Conservation (phyloP, 2,797 vertebrate genomes). For the Buceros bicornis region DNA sequence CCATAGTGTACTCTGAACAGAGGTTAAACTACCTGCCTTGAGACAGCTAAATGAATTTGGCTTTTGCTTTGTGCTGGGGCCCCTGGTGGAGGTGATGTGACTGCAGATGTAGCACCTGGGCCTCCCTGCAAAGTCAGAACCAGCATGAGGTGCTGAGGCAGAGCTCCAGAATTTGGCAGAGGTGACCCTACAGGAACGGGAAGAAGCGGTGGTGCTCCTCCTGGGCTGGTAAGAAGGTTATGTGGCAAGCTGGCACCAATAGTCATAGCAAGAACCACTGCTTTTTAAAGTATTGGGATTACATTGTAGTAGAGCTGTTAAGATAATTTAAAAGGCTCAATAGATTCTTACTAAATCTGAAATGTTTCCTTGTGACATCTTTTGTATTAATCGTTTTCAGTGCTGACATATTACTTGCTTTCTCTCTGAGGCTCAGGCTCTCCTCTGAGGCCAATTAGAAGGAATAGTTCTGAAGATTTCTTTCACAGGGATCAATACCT, state of each 20-base stretch:
- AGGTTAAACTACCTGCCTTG: not conserved
- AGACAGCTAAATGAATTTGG: not conserved
- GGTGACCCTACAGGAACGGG: not conserved
- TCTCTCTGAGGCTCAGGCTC: not conserved
- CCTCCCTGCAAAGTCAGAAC: not conserved
- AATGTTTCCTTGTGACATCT: not conserved
- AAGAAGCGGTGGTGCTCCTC: not conserved
- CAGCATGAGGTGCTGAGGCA: not conserved
- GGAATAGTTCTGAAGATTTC: not conserved
- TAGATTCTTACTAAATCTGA: not conserved
- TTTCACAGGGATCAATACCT: not conserved
- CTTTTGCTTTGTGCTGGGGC: not conserved
- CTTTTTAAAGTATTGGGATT: not conserved
- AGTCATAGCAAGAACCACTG: not conserved
- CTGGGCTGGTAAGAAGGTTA: not conserved
- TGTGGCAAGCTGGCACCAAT: not conserved
- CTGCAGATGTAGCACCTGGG: not conserved
- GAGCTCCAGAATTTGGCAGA: not conserved
- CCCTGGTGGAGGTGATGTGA: not conserved
- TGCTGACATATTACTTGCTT: not conserved
- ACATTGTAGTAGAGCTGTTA: not conserved
- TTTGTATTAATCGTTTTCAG: not conserved
- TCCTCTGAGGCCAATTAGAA: not conserved
- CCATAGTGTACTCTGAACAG: not conserved
- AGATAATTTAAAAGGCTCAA: not conserved